Base-by-base conservation (phyloP, 2,113 vertebrate genomes). In the Malurus melanocephalus region DNA sequence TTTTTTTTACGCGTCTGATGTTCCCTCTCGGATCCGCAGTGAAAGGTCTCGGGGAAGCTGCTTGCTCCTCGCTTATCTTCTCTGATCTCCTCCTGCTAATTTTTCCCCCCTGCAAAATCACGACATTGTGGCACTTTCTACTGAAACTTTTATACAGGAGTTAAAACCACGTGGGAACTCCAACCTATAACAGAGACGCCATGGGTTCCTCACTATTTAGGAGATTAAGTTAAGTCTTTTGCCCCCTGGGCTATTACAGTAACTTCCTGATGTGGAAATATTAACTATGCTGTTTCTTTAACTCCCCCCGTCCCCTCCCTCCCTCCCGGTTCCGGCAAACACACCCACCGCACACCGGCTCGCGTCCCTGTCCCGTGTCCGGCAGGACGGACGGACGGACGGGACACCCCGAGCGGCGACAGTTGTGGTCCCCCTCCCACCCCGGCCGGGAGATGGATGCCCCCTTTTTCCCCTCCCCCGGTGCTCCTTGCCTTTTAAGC, bases 101-200 rank as follows among this genome's bases (percentile, higher is more conserved):
- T 75, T 57, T 3, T 42, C 75, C 85, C 78, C 89, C 83, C 89
- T 56, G 85, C 92, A 94, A 94, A 93, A 92, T 95, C 96, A 94
- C 93, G 92, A 94, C 97, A 96, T 96, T 97, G 95, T 96, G 97
- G 94, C 97, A 97, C 97, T n/a, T 96, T 96, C 91, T 97, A 95
- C 96, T 93, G 97, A 97, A 99, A 98, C 97, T 98, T 98, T 98
- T 98, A 98, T 98, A 98, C 96, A 92, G 96, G 95, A 97, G 96
- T 96, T 82, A 92, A 95, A 96, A 98, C 98, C 98, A 99, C 98
- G 98, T 98, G 98, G 97, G 97, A 95, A 96, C 96, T 95, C 97
- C 97, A 95, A 96, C 98, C 98, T 98, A 98, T 96, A 93, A 95
- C 94, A 94, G 94, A 89, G 92, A 90, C 96, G 96, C 90, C 92